phyloP scores from a whole-genome alignment of 2,113 vertebrate species.

The Morone chrysops region DNA sequence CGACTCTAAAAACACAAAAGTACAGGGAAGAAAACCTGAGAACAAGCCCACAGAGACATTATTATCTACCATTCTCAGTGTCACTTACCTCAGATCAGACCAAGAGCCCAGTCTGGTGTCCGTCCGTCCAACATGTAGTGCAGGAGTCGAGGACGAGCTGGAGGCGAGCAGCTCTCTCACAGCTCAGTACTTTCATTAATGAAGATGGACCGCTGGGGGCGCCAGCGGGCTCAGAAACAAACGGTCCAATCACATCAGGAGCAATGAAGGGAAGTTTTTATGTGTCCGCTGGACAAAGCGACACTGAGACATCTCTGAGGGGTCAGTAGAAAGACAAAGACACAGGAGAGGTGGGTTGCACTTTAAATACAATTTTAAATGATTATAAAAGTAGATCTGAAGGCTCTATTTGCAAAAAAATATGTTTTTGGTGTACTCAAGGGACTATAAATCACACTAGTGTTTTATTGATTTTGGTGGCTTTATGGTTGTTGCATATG shows the following conservation, averaged over 20 bases:
- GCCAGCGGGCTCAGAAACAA: not conserved
- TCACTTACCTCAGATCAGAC: slow-evolving; percentile 53
- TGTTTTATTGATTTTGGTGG: too few relatives aligned
- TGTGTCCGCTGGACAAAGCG: not conserved
- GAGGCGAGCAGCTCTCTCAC: slow-evolving; percentile 8
- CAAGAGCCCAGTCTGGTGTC: not conserved
- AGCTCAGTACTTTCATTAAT: not conserved
- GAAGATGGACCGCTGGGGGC: slow-evolving; percentile 23
- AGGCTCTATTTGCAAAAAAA: too few relatives aligned
- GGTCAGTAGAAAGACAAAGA: too few relatives aligned
- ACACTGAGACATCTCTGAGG: not conserved
- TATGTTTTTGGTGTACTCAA: too few relatives aligned
- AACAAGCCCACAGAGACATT: not conserved
- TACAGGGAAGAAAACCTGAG: not conserved
- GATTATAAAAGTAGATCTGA: not conserved
- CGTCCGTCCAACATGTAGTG: slow-evolving; percentile 15
- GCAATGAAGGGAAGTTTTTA: not conserved
- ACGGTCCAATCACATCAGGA: slow-evolving; percentile 13
- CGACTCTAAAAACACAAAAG: not conserved
- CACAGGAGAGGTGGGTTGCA: not conserved
- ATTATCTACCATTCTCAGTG: fast-evolving
- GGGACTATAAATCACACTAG: too few relatives aligned
- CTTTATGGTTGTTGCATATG: too few relatives aligned
- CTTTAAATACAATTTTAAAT: not conserved
- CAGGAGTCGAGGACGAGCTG: slow-evolving; percentile 17